A percentile compares a stretch with the other conserved stretches of the same genome.
phyloP scores from a whole-genome alignment of 1,140 invertebrate species.

The Hylyphantes graminicola region DNA sequence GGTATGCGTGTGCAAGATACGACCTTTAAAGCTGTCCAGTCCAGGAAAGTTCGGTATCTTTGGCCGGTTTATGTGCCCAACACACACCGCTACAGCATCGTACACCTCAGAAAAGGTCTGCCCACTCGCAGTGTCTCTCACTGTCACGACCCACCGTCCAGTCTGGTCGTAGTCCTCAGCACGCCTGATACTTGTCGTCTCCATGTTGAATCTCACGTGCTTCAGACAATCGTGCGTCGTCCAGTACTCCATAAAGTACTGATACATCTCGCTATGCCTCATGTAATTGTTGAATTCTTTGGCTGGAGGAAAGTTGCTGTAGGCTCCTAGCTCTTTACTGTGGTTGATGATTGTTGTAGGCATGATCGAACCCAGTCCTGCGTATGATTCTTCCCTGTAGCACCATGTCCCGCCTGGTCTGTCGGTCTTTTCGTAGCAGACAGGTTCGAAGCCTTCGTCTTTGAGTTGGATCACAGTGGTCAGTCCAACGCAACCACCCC shows the following conservation, averaged over 20 bases:
- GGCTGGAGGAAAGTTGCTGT: slow-evolving; percentile 68
- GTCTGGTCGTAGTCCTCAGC: slow-evolving; percentile 65
- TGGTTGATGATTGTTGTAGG: slow-evolving; percentile 62
- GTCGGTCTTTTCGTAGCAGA: slow-evolving; percentile 58
- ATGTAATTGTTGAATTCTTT: slow-evolving; percentile 66
- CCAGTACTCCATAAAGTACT: slow-evolving; percentile 69
- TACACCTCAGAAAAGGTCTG: slow-evolving; percentile 64
- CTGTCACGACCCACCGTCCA: slow-evolving; percentile 67
- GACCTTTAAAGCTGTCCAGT: slow-evolving; percentile 69
- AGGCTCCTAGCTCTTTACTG: slow-evolving; percentile 68
- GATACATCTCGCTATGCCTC: slow-evolving; percentile 64
- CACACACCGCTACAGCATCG: slow-evolving; percentile 68
- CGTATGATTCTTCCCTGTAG: slow-evolving; percentile 66
- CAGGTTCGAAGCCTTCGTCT: slow-evolving; percentile 39
- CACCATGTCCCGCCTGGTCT: slow-evolving; percentile 72
- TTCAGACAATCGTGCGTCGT: slow-evolving; percentile 66
- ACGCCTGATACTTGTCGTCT: slow-evolving; percentile 55
- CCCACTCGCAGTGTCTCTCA: slow-evolving; percentile 46
- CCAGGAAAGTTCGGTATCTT: slow-evolving; percentile 40
- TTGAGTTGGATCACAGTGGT: background rate
- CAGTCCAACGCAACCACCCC: slow-evolving; percentile 16
- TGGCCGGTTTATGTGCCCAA: slow-evolving; percentile 63
- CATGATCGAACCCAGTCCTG: slow-evolving; percentile 64
- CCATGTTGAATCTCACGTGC: slow-evolving; percentile 64
- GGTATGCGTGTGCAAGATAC: slow-evolving; percentile 69